These are phyloP conservation scores for Macroramphosus scolopax DNA, from an alignment of 2,797 vertebrate species.

Conservation along the genomic window DNA sequence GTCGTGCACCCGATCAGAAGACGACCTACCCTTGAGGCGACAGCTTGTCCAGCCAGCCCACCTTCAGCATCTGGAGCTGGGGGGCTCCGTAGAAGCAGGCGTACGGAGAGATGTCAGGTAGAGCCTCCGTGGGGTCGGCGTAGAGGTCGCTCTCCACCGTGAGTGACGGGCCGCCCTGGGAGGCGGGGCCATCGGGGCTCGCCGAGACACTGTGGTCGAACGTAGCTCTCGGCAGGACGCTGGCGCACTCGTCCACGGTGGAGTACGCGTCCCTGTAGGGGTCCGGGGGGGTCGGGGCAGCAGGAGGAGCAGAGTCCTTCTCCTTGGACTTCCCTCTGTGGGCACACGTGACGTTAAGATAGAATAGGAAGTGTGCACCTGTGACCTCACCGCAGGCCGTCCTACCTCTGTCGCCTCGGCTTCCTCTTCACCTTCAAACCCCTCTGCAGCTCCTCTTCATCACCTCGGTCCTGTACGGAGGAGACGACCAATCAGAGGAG, in stretches of 20 bases:
- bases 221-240: slow-evolving; percentile 18
- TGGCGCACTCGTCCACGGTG: slow-evolving; percentile 55
- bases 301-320: background rate
- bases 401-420: slow-evolving; percentile 62
- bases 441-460: slow-evolving; percentile 47
- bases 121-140: slow-evolving; percentile 20
- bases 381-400: slow-evolving; percentile 1
- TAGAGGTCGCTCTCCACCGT: slow-evolving; percentile 66
- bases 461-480: slow-evolving; percentile 52
- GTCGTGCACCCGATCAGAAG: too few species aligned
- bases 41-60: slow-evolving; percentile 96
- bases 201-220: slow-evolving; percentile 11
- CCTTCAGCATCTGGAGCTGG: slow-evolving; percentile 73
- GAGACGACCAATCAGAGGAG: slow-evolving; percentile 55
- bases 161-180: slow-evolving; percentile 22
- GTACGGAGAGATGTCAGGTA: slow-evolving; percentile 86
- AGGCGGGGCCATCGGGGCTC: slow-evolving; percentile 4
- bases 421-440: slow-evolving; percentile 58
- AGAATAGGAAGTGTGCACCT: too few species aligned
- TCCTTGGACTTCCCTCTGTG: slow-evolving; percentile 51
- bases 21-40: slow-evolving; percentile 90
- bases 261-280: slow-evolving; percentile 61
- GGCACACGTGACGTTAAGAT: too few species aligned
- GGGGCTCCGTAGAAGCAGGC: slow-evolving; percentile 90
- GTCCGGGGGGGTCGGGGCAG: background rate